Conservation (phyloP, 2,113 vertebrate genomes). For the Phalacrocorax aristotelis region DNA sequence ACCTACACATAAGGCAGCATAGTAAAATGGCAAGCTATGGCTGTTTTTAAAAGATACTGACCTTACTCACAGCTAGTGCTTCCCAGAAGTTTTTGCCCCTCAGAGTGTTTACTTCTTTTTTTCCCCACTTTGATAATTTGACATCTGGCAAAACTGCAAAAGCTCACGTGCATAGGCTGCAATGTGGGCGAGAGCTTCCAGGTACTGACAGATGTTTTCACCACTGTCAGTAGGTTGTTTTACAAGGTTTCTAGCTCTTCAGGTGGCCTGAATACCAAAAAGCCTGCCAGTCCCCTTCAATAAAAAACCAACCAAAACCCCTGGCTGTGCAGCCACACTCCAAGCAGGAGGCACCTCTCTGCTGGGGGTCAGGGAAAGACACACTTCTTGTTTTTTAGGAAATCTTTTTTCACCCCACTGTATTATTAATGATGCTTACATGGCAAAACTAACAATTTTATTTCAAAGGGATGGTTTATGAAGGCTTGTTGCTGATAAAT, state of each 20-base stretch:
- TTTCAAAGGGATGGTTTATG: slow-evolving; percentile 19
- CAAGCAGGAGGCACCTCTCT: not conserved
- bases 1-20: not conserved
- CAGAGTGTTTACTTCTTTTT: not conserved
- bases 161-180: rapidly evolving
- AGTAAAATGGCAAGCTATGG: not conserved
- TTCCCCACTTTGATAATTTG: not conserved
- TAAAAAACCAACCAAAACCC: not conserved
- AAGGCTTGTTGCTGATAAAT: not conserved
- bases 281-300: not conserved
- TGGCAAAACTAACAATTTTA: slow-evolving; percentile 35
- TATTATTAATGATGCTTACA: slow-evolving; percentile 48
- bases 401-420: not conserved
- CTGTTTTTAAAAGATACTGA: not conserved
- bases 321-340: slow-evolving; percentile 4
- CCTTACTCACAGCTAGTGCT: not conserved
- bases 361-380: not conserved
- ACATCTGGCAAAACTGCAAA: not conserved
- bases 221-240: not conserved
- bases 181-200: not conserved
- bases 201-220: not conserved
- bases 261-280: slow-evolving; percentile 22
- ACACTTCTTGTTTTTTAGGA: not conserved
- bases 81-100: not conserved
- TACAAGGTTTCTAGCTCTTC: not conserved